Base-by-base conservation (phyloP, 2,888 invertebrate species). In the Aproaerema taeniolella region DNA sequence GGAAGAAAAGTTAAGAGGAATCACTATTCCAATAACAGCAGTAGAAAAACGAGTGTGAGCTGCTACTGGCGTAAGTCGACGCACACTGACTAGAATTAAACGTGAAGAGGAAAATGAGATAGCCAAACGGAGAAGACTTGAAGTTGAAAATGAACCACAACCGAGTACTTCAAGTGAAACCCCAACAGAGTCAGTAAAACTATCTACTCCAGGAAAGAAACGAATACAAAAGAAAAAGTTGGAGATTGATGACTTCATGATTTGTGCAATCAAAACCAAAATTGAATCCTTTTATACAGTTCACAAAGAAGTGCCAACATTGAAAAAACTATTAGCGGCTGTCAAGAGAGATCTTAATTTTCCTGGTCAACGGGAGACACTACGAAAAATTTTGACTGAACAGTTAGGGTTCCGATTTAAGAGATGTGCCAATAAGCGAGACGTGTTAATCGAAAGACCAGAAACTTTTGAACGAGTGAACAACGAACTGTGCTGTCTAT, bases 381-480 rank as follows among this genome's bases (percentile, higher is more conserved):
- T 39, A 12, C 8, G 33, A 16, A 15, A 39, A 9, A 39, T 39
- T 14, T n/a, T 32, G 13, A 28, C 24, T 15, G 28, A 45, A 13
- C 40, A 46, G 31, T 41, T 42, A 39, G 33, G 35, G 1, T 46
- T 37, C 25, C 26, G 32, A 32, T 49, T 49, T 34, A 40, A 41
- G 39, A 47, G 43, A 41, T 47, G 44, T 31, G 32, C 29, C 28
- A 29, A 38, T 31, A 20, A 14, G 20, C 29, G 35, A 31, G 15
- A 10, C 15, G 2, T 38, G 15, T 20, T 16, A 26, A 26, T 38
- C 20, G 2, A 44, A 36, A 38, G 38, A 33, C 32, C 32, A n/a
- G 26, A 46, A 7, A 39, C 32, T n/a, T n/a, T n/a, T n/a, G n/a
- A n/a, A n/a, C n/a, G n/a, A n/a, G n/a, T n/a, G n/a, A 6, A 16